Base-by-base conservation (phyloP, 2,888 invertebrate species). In the Perizoma affinitatum region DNA sequence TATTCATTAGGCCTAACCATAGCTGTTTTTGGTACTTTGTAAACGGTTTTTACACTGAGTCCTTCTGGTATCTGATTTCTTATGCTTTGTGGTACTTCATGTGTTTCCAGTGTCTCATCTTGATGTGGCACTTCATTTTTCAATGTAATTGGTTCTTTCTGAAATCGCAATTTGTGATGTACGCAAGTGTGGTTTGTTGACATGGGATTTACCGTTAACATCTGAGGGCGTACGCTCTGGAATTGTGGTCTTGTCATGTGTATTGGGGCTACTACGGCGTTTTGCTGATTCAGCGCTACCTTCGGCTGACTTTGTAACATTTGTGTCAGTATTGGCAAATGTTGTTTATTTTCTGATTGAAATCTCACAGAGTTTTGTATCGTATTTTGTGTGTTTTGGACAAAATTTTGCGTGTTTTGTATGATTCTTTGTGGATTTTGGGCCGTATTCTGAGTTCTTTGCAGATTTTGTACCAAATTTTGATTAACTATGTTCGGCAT, bases 141-240 rank as follows among this genome's bases (percentile, higher is more conserved):
- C 9, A 10, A 11, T 42, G 9, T 5, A 2, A 7, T 44, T 22
- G 35, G 34, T 40, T 50, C 50, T 45, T 56, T 56, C 5, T 41
- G 45, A 10, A 22, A 22, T 22, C 6, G n/a, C 4, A 9, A 9
- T 4, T 51, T 46, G 10, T 44, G 48, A 8, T 38, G 10, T 38
- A 36, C 49, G 45, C n/a, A 62, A 47, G 57, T 65, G 70, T 61
- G 73, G n/a, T 44, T 53, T 10, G 46, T 11, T 40, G 46, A 76
- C 50, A 80, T 72, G 0, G 79, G 79, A 22, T 75, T 73, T 8
- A 81, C 73, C 34, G 79, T 74, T 44, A 80, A 67, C 41, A 76
- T 67, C 56, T 76, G 80, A 33, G 76, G 75, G 22, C 69, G 55
- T 8, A 65, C 47, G 52, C 54, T 69, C 55, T 58, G 63, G 52